Conservation (phyloP, 2,113 vertebrate species). For the Cyanocitta stelleri region DNA sequence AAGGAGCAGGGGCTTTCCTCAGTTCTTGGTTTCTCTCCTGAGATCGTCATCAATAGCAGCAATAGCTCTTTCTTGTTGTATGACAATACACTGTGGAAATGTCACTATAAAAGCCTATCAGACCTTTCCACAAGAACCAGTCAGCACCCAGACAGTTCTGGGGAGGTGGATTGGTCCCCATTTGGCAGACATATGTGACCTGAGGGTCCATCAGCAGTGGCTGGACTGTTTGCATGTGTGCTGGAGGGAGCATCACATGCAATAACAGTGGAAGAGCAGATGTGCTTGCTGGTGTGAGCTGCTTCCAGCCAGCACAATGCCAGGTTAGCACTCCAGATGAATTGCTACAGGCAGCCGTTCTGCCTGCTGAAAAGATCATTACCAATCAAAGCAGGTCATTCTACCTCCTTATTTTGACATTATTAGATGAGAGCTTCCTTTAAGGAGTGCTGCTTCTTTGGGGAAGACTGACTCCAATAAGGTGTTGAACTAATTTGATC, state of each 20-base stretch:
- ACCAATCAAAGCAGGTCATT: background rate
- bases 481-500: constrained; percentile 57
- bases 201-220: background rate
- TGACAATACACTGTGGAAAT: background rate
- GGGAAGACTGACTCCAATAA: background rate
- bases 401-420: background rate
- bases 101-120: background rate
- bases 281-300: background rate
- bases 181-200: background rate
- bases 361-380: background rate
- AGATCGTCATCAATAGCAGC: background rate
- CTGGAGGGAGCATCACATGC: background rate
- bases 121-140: background rate
- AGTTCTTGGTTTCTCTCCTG: background rate
- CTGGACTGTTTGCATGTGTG: background rate
- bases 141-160: background rate
- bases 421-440: background rate
- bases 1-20: background rate
- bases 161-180: background rate
- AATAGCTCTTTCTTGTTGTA: background rate
- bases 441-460: constrained; percentile 14
- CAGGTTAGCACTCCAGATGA: constrained; percentile 9
- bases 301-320: background rate
- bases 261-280: background rate
- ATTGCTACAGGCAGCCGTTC: background rate